Base-by-base conservation (phyloP, 2,888 invertebrate genomes). In the Rhyacophila evoluta region DNA sequence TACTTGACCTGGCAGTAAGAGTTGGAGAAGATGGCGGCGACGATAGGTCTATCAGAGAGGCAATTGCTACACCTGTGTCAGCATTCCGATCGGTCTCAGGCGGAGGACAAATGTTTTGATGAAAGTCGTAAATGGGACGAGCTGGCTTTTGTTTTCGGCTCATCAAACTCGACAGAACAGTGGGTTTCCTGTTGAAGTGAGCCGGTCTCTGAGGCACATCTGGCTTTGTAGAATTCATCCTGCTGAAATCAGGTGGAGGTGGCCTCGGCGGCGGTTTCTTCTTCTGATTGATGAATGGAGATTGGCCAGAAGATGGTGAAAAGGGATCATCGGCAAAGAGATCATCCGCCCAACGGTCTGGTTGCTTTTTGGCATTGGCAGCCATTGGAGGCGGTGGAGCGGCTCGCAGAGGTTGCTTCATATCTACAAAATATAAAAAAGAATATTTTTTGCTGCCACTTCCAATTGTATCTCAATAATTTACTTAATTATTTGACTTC, bases 1-100 rank as follows among this genome's bases (percentile, higher is more conserved):
- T 94, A 84, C 93, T 94, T 0, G 94, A 94, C 82, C 94, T 90
- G 19, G 93, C 93, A 6, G 94, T 94, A 75, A 93, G 92, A 0
- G 94, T 94, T 28, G 94, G 94, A 5, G 94, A 94, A 83, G 93
- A 93, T 0, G 94, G 93, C 1, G 94, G 94, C 8, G 93, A 92
- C 83, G 93, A 90, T 55, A 94, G 88, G 85, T 94, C 94, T 83
- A 94, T 94, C 70, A 94, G 85, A 77, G 93, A 92, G 55, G 90
- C 90, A 6, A 87, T 90, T 83, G 89, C 36, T 3, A 69, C 77
- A 83, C 86, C 68, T 82, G 84, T 79, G 85, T 81, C 19, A 11
- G 67, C 39, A 27, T 33, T 27, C 27, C 37, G 73, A 72, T 84
- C 85, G 84, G 87, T 88, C 75, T 85, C 72, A 0, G 75, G 73